These are phyloP conservation scores for Oreotrochilus melanogaster DNA, from an alignment of 2,113 vertebrate genomes.

Conservation along the genomic window DNA sequence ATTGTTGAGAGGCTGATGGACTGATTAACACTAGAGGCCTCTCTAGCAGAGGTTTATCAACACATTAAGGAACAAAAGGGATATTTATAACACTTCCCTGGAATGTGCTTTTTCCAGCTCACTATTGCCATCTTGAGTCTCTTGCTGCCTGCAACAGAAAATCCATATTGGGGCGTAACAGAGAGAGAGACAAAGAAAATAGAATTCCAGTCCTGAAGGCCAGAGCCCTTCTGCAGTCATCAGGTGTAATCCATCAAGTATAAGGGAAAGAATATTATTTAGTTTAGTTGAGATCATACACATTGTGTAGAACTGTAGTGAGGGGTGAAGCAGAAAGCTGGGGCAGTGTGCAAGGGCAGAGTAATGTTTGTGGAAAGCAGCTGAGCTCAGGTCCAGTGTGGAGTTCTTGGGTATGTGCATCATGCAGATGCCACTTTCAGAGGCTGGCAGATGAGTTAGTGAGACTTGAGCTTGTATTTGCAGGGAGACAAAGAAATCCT, in stretches of 20 bases:
- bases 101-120: constrained; percentile 10
- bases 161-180: neutral
- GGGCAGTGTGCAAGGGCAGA: neutral
- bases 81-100: constrained; percentile 38
- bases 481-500: neutral
- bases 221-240: neutral
- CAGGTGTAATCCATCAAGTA: neutral
- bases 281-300: neutral
- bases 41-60: constrained; percentile 46
- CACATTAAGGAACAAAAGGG: constrained; percentile 48
- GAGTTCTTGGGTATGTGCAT: neutral
- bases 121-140: constrained; percentile 73
- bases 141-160: neutral
- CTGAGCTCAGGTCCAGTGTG: neutral
- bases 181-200: neutral
- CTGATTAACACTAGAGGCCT: constrained; percentile 52
- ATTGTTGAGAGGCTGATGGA: constrained; percentile 54
- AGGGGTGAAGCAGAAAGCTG: neutral
- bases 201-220: neutral
- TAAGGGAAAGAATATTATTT: neutral
- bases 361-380: neutral
- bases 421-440: neutral
- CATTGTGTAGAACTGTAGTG: neutral
- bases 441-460: neutral
- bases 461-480: neutral